Evolutionary conservation across 2,888 invertebrate species (phyloP), one percentile per base, ranked within the genome.

Genomic region (Diarsia brunnea): DNA sequence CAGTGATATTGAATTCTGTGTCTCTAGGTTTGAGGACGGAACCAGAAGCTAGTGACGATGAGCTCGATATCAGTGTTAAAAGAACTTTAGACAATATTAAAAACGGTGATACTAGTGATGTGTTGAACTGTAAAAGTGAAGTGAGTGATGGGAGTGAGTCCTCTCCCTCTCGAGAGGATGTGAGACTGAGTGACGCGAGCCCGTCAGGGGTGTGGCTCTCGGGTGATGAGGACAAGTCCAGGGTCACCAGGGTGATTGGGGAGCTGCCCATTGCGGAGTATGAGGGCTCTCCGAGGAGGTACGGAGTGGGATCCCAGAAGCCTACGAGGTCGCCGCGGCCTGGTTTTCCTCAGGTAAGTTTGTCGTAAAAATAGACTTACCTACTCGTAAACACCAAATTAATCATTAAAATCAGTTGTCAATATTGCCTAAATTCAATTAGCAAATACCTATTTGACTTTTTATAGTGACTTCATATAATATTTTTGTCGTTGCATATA

Each of bases 261-360:
- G 98, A 97, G 93, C 96, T 98, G 89, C 99, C 99, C n/a, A 99
- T 99, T 88, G 98, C 99, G 31, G 98, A 99, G 91, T 99, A 99
- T 92, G 98, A 99, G 88, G 99, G 98, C 24, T 99, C 99, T 61
- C 99, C 99, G 24, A 96, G 98, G 87, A 97, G 99, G 87, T 99
- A 99, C 92, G 99, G 98, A 8, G 97, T 98, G 75, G 97, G 97
- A 45, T 97, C 98, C 68, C 98, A 98, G 84, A 97, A 98, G 88
- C 97, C 98, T 90, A 97, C 97, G 80, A 97, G 98, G 93, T 97
- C 98, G 80, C 98, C 98, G 63, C 97, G 98, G 88, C 99, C 99
- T 68, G 99, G 99, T 24, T 99, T 99, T 95, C 99, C 99, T 81
- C 98, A 98, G 97, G 97, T 97, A 10, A 81, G 87, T 82, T 51